Evolutionary conservation across 2,888 invertebrate species (phyloP), one percentile per base, ranked within the genome.

Genomic region (Crossocerus cetratus): DNA sequence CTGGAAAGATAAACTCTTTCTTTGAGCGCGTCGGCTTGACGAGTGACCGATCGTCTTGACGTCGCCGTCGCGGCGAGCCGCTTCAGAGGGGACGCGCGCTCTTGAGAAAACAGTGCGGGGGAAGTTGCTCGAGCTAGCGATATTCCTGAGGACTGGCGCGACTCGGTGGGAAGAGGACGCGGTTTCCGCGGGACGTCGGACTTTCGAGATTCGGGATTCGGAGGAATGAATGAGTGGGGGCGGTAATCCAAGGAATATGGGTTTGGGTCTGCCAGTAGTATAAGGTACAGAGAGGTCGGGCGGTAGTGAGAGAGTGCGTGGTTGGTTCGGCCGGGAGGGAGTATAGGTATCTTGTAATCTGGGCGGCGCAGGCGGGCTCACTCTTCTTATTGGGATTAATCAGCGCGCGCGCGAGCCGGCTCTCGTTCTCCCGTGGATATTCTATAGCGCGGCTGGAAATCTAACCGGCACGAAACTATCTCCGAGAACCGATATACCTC

Each of bases 401-500:
- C 55, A 18, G 55, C 55, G 22, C 22, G 20, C 22, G 20, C 22
- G 16, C 49, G 18, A 16, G 18, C 18, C 22, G 14, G 21, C 63
- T 14, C 55, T 59, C 69, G 44, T 59, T 70, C 59, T 69, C 65
- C 55, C 69, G 69, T 56, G 66, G 66, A 67, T 70, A 67, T 70
- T 70, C 56, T 67, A 67, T 70, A 70, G 69, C 65, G 65, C 66
- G 32, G 32, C 60, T 59, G 66, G 66, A 70, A 65, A 70, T 70
- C 60, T 59, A 70, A 67, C 49, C 49, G 49, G 49, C 49, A 49
- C 49, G 49, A 49, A 49, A 49, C 69, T 63, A 78, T 64, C 74
- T 70, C 32, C 65, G 60, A 44, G 74, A 58, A 64, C 65, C 73
- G 71, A 71, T 74, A 71, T 74, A 77, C 78, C 78, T 74, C 73